Evolutionary conservation across 2,888 invertebrate species (phyloP).

Genomic region (Hybos culiciformis): DNA sequence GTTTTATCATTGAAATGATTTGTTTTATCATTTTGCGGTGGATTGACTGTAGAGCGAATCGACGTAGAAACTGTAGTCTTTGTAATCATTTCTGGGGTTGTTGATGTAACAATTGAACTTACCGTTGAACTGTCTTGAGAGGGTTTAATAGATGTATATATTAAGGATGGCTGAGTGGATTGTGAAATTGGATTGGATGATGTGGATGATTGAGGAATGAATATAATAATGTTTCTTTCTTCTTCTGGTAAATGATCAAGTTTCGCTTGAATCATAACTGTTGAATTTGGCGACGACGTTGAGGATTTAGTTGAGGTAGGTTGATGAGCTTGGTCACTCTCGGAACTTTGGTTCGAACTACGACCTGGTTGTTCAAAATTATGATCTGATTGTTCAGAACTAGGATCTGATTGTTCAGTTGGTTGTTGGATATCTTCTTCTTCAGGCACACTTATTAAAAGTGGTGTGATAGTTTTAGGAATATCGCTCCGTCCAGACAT

Average conservation of each 20-base stretch:
- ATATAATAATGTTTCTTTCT: slow-evolving; percentile 29
- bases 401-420: neutral
- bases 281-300: neutral
- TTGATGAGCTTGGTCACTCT: too few species aligned
- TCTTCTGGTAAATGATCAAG: slow-evolving; percentile 25
- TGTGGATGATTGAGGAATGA: slow-evolving; percentile 29
- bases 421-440: slow-evolving; percentile 20
- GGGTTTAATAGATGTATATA: slow-evolving; percentile 27
- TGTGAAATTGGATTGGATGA: slow-evolving; percentile 18
- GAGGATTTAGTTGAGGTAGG: slow-evolving; percentile 3
- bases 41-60: slow-evolving; percentile 29
- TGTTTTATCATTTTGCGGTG: slow-evolving; percentile 10
- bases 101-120: slow-evolving; percentile 21
- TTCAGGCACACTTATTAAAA: slow-evolving; percentile 28
- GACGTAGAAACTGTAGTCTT: slow-evolving; percentile 40
- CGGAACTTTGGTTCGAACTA: too few species aligned
- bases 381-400: neutral
- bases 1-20: neutral
- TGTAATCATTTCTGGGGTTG: slow-evolving; percentile 39
- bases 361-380: neutral
- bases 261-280: slow-evolving; percentile 23
- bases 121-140: slow-evolving; percentile 24
- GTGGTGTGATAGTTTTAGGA: too few species aligned
- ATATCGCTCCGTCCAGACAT: too few species aligned
- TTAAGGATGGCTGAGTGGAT: slow-evolving; percentile 30